Percentiles rank a stretch among this genome's conserved stretches.
These are phyloP conservation scores for Magallana ariakensis DNA, from an alignment of 1,140 invertebrate genomes.

Conservation along the genomic window DNA sequence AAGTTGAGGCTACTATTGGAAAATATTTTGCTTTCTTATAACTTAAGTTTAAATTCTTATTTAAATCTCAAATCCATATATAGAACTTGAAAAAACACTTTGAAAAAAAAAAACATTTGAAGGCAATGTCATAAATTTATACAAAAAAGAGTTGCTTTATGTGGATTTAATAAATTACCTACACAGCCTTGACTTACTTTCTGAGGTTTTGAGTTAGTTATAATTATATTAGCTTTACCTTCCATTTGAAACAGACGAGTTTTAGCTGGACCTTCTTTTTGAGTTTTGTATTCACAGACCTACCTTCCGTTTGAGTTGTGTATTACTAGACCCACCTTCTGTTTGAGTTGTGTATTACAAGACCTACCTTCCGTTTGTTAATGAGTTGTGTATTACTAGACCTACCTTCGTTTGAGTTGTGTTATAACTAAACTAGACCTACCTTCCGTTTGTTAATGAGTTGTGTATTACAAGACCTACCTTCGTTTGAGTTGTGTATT, in stretches of 20 bases:
- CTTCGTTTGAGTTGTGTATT: slow-evolving; percentile 85
- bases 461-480: background rate
- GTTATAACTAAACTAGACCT: background rate
- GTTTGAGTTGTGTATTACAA: background rate
- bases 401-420: background rate
- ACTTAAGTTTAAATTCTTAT: background rate
- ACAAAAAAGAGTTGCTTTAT: too few species aligned
- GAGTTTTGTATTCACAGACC: too few species aligned
- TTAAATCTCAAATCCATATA: too few species aligned
- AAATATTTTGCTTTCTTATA: background rate
- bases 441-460: background rate
- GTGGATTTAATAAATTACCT: too few species aligned
- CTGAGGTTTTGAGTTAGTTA: too few species aligned
- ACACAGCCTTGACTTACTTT: too few species aligned
- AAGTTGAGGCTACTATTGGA: background rate
- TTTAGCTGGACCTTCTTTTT: too few species aligned
- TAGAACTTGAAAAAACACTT: too few species aligned
- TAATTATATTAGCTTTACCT: background rate
- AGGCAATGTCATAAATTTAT: too few species aligned
- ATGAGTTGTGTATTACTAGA: too few species aligned
- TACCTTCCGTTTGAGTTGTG: too few species aligned
- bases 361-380: background rate
- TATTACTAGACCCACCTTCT: background rate
- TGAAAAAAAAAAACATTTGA: too few species aligned
- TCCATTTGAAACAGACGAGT: background rate